phyloP scores from a whole-genome alignment of 2,113 vertebrate species.

The Motacilla tschutschensis region DNA sequence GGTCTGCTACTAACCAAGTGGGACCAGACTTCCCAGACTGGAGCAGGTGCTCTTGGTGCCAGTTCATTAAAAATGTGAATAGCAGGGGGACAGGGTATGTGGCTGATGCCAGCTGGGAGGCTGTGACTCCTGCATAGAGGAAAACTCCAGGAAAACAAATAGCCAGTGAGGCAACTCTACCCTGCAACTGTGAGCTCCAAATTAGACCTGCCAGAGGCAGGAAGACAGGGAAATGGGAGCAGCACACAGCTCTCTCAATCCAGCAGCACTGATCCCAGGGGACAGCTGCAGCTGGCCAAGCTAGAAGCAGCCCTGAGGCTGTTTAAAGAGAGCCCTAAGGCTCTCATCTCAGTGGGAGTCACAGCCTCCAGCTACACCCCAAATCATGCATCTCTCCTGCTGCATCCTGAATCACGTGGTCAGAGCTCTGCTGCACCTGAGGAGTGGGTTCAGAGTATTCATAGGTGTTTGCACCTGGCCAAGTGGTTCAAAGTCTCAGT shows the following conservation, averaged over 20 bases:
- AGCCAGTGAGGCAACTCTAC: not conserved
- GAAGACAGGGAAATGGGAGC: not conserved
- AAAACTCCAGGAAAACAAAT: not conserved
- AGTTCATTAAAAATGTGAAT: not conserved
- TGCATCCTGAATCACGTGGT: rapidly evolving
- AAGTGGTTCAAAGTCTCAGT: not conserved
- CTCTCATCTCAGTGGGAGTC: not conserved
- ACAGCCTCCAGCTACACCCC: not conserved
- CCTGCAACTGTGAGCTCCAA: not conserved
- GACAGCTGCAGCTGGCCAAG: not conserved
- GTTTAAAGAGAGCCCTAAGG: not conserved
- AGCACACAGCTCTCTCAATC: not conserved
- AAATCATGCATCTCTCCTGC: not conserved
- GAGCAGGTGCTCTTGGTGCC: not conserved
- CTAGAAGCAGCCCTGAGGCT: not conserved
- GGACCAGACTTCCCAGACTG: not conserved
- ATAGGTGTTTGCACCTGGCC: not conserved
- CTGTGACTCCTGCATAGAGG: not conserved
- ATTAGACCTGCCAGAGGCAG: not conserved
- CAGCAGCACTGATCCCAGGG: not conserved
- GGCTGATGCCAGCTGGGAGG: not conserved
- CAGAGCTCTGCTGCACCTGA: not conserved
- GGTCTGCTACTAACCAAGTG: not conserved
- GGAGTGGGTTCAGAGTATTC: not conserved
- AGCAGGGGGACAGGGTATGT: not conserved